phyloP scores from a whole-genome alignment of 1,140 invertebrate species.

The Gerris buenoi region DNA sequence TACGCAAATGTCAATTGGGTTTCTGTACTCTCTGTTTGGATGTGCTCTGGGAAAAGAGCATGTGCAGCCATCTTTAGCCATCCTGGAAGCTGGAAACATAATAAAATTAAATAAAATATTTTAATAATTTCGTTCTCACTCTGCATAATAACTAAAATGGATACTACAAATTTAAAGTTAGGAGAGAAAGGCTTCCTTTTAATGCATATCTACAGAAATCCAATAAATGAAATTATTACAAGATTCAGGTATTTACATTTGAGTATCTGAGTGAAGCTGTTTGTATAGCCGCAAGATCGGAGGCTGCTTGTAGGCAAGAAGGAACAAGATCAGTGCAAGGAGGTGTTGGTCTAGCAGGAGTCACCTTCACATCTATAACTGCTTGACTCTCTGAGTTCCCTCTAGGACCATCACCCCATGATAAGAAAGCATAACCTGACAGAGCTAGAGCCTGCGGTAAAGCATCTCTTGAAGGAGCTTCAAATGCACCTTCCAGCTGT shows the following conservation, averaged over 20 bases:
- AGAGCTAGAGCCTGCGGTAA: slow-evolving; percentile 21
- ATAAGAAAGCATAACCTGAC: slow-evolving; percentile 22
- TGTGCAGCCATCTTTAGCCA: slow-evolving; percentile 25
- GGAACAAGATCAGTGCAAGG: slow-evolving; percentile 19
- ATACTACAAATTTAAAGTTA: no score
- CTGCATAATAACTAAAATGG: no score
- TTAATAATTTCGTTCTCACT: no score
- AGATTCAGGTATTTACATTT: slow-evolving; percentile 24
- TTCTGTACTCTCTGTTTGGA: slow-evolving; percentile 22
- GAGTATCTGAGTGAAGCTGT: slow-evolving; percentile 20
- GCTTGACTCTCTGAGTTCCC: slow-evolving; percentile 17
- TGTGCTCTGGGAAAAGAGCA: slow-evolving; percentile 24
- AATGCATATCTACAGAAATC: no score
- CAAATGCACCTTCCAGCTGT: slow-evolving; percentile 23
- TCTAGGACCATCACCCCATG: slow-evolving; percentile 21
- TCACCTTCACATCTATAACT: slow-evolving; percentile 20
- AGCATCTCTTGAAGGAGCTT: slow-evolving; percentile 21
- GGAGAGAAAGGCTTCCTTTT: no score
- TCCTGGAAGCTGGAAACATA: slow-evolving; percentile 22
- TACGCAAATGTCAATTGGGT: slow-evolving; percentile 17
- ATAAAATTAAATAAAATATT: no score
- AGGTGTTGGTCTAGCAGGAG: slow-evolving; percentile 16
- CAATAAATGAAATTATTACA: no score
- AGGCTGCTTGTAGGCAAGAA: slow-evolving; percentile 22
- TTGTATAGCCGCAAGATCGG: slow-evolving; percentile 23